These are phyloP conservation scores for Melanostoma mellinum DNA, from an alignment of 2,888 invertebrate genomes.

Conservation along the genomic window DNA sequence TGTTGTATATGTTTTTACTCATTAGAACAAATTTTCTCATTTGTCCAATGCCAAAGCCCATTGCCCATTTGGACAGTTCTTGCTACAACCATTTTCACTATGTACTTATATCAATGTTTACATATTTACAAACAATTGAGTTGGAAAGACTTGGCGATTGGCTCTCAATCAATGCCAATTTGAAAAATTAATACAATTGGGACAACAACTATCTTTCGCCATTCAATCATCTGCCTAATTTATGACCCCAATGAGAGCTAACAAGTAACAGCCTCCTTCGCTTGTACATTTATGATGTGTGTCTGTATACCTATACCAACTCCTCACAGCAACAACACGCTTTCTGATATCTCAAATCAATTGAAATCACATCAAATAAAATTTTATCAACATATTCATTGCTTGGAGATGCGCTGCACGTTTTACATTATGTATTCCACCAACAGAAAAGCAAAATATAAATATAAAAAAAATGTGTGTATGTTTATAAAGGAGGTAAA, in stretches of 20 bases:
- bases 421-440: background rate
- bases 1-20: no score
- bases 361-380: constrained; percentile 54
- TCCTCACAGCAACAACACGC: background rate
- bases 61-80: no score
- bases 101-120: no score
- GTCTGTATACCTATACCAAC: no score
- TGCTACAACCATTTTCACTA: no score
- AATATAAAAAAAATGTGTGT: background rate
- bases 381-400: constrained; percentile 7
- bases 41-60: no score
- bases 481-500: constrained; percentile 5
- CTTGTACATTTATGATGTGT: no score
- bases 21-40: no score
- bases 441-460: background rate
- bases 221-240: constrained; percentile 42
- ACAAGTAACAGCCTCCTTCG: background rate
- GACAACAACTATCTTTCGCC: constrained; percentile 34
- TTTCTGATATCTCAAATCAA: constrained; percentile 54
- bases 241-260: constrained; percentile 43
- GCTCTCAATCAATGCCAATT: constrained; percentile 13
- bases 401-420: background rate
- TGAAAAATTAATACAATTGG: constrained; percentile 46
- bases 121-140: no score
- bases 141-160: no score